Evolutionary conservation across 2,888 invertebrate species (phyloP), one percentile per base, ranked within the genome.

Genomic region (Stictocephala bisonia): DNA sequence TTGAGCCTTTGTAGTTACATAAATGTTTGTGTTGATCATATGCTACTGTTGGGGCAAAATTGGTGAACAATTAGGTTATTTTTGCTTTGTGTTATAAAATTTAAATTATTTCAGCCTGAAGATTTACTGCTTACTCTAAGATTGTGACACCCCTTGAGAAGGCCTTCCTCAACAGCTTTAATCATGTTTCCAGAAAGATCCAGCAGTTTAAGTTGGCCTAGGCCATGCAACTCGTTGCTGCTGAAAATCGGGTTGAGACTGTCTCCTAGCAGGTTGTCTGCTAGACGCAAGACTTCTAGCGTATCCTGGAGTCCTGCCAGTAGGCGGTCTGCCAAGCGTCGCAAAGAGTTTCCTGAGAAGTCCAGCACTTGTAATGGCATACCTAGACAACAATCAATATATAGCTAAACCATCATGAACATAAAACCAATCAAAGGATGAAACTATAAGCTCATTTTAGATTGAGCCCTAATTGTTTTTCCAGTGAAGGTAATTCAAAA

Each of bases 211-310:
- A 96, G 85, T 74, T 90, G 89, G 2, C 88, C 88, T 75, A 96
- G 84, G 15, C 91, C 90, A 79, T 93, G 93, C 75, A 96, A 90
- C 83, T 95, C 95, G 29, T 91, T 90, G 48, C 93, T 93, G 20
- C 94, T 93, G 84, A 96, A 96, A 78, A 96, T 94, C 0, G 96
- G 96, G 84, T 95, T 96, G 27, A 96, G 85, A 80, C 93, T 94
- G 82, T 96, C 95, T 0, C 96, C 96, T 27, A 96, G 86, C n/a
- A 94, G 85, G 82, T 96, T 96, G 81, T 94, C 90, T 27, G 92
- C 88, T 68, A 96, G 84, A 15, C 89, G 87, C 41, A 96, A 83
- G 79, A 91, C 91, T 20, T 89, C 89, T 41, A 96, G 85, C 9
- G 90, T 90, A 80, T 86, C 85, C 77, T 88, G 87, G 0, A 93